Evolutionary conservation across 2,797 vertebrate species (phyloP).

Genomic region (Poecilia gillii): DNA sequence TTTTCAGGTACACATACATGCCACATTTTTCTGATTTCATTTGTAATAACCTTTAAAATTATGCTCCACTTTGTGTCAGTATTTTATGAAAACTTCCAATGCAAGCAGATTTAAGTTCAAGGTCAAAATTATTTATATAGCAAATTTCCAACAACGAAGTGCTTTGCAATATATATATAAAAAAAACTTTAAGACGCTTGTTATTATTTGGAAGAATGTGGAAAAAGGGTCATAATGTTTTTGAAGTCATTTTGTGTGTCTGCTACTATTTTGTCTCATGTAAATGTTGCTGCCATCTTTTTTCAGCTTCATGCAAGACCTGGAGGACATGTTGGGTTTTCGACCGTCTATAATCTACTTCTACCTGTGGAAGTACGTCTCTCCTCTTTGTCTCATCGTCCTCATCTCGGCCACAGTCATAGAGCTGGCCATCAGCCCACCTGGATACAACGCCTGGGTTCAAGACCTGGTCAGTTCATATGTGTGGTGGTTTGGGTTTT

Average conservation of each 20-base stretch:
- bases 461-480: constrained; percentile 87
- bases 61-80: neutral
- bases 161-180: too few relatives aligned
- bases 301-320: constrained; percentile 94
- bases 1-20: neutral
- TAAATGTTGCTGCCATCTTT: neutral
- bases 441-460: constrained; percentile 94
- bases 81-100: neutral
- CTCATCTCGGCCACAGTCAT: constrained; percentile 89
- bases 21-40: neutral
- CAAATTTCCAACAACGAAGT: too few relatives aligned
- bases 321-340: constrained; percentile 97
- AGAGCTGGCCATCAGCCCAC: constrained; percentile 90
- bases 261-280: neutral
- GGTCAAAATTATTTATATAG: too few relatives aligned
- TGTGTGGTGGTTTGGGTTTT: neutral
- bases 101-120: neutral
- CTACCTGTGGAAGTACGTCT: constrained; percentile 96
- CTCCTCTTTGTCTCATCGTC: constrained; percentile 90
- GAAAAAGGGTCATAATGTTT: neutral
- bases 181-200: neutral
- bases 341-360: constrained; percentile 88
- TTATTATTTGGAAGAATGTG: neutral
- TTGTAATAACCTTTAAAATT: neutral
- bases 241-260: neutral